Percentiles rank a stretch among this genome's conserved stretches.
These are phyloP conservation scores for Notodonta ziczac DNA, from an alignment of 2,888 invertebrate species.

Conservation along the genomic window DNA sequence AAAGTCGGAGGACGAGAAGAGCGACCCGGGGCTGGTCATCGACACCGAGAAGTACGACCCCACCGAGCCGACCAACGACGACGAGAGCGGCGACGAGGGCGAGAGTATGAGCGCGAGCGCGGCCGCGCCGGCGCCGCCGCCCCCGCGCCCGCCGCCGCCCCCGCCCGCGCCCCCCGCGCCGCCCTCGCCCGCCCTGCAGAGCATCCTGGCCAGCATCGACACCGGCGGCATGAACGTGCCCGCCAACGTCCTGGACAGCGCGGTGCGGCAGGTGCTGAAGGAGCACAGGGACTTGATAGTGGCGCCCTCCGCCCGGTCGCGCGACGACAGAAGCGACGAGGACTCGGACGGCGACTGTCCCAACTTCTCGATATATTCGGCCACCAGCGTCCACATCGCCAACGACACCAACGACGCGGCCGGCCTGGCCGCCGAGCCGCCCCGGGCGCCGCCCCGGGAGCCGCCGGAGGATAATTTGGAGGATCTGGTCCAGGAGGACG, in stretches of 20 bases:
- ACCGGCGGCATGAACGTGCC: slow-evolving; percentile 50
- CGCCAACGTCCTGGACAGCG: slow-evolving; percentile 59
- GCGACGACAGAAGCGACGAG: slow-evolving; percentile 66
- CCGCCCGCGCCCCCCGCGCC: slow-evolving; percentile 16
- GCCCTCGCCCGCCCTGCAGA: slow-evolving; percentile 38
- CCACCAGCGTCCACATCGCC: slow-evolving; percentile 90
- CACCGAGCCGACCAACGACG: slow-evolving; percentile 79
- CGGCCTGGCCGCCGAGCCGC: slow-evolving; percentile 4
- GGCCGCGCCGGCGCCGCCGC: slow-evolving; percentile 11
- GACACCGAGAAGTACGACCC: slow-evolving; percentile 85
- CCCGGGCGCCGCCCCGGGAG: slow-evolving; percentile 12
- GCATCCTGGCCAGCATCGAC: slow-evolving; percentile 52
- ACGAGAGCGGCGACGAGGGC: slow-evolving; percentile 62
- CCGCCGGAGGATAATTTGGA: slow-evolving; percentile 6
- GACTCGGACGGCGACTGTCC: slow-evolving; percentile 90
- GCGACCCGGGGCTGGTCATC: slow-evolving; percentile 85
- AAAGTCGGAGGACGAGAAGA: slow-evolving; percentile 79
- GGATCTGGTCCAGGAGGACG: slow-evolving; percentile 3
- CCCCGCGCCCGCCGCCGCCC: slow-evolving; percentile 11
- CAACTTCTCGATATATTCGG: slow-evolving; percentile 93
- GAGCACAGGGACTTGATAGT: slow-evolving; percentile 65
- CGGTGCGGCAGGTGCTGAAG: slow-evolving; percentile 67
- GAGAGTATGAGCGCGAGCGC: slow-evolving; percentile 14
- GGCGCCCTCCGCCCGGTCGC: slow-evolving; percentile 25
- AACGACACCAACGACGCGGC: slow-evolving; percentile 59